Evolutionary conservation across 2,888 invertebrate genomes (phyloP).

Genomic region (Yponomeuta sedellus): DNA sequence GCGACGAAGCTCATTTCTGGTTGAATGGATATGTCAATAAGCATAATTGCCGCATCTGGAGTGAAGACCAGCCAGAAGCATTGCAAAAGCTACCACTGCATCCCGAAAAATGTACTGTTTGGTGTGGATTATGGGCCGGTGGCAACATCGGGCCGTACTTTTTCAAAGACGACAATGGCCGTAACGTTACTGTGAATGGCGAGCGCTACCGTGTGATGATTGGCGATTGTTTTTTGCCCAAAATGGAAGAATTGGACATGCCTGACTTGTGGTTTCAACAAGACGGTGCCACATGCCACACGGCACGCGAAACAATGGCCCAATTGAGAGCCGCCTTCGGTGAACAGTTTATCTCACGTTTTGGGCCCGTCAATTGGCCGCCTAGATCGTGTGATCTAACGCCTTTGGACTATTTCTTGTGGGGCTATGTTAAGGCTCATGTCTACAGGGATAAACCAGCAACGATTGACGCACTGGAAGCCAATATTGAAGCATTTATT

Average conservation of each 20-base stretch:
- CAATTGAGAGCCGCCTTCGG: too few species aligned
- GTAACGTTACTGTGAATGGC: conserved; percentile 20
- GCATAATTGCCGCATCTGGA: conserved; percentile 17
- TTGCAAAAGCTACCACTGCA: conserved; percentile 18
- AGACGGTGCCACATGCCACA: too few species aligned
- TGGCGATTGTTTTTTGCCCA: conserved; percentile 20
- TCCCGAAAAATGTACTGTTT: conserved; percentile 20
- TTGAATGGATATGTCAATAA: conserved; percentile 15
- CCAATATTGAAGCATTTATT: too few species aligned
- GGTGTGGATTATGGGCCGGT: conserved; percentile 19
- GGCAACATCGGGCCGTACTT: conserved; percentile 29
- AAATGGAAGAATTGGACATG: conserved; percentile 17
- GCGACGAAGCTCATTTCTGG: conserved; percentile 19
- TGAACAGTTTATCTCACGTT: too few species aligned
- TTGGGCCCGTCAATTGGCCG: too few species aligned
- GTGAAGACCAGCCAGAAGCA: conserved; percentile 18
- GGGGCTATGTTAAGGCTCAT: too few species aligned
- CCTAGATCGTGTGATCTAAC: too few species aligned
- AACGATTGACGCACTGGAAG: too few species aligned
- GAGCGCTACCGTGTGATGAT: conserved; percentile 25
- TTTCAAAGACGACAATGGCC: conserved; percentile 17
- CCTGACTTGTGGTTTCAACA: too few species aligned
- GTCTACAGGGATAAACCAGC: too few species aligned
- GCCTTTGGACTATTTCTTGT: too few species aligned
- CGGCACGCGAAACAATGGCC: too few species aligned